Base-by-base conservation (phyloP, 2,113 vertebrate genomes). In the Xenopus laevis region DNA sequence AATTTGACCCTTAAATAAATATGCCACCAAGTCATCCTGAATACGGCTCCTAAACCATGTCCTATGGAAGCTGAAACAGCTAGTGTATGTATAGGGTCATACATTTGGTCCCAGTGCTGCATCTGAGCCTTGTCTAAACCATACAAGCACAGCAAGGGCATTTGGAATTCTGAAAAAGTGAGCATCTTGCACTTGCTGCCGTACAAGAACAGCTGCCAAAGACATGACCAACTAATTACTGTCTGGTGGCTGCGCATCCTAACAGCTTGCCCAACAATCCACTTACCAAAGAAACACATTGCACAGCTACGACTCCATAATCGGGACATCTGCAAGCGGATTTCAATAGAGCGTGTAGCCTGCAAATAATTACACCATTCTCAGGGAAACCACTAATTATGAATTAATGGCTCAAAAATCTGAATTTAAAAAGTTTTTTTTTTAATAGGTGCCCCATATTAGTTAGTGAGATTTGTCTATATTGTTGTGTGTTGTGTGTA, bases 221-320 rank as follows among this genome's bases (percentile, higher is more conserved):
- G 53, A 62, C 16, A 76, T 69, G 65, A 46, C 46, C 73, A 76
- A 45, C 46, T 69, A 69, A 76, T 75, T 68, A 75, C 65, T 33
- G 72, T 15, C 58, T 40, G 65, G 45, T 40, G 65, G 17, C 27
- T 52, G 52, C 4, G 65, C 65, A 33, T 50, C n/a, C 45, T 59
- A 74, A 21, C 64, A 74, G 72, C 64, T 60, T 52, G 72, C 30
- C 72, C 65, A 45, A 50, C 16, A 62, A 62, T 62, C 50, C 69
- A 13, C 58, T 45, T 62, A 47, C 59, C 33, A 71, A 50, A 23
- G 61, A 72, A 65, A 72, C 62, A 40, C 4, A 68, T 55, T 67
- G 45, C 40, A 13, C 8, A 44, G 17, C 45, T n/a, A 20, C 52
- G 13, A 23, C 59, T 52, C 53, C 55, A 59, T 47, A 52, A 57